Base-by-base conservation (phyloP, 2,888 invertebrate species). In the Aspidiotus rigidus region DNA sequence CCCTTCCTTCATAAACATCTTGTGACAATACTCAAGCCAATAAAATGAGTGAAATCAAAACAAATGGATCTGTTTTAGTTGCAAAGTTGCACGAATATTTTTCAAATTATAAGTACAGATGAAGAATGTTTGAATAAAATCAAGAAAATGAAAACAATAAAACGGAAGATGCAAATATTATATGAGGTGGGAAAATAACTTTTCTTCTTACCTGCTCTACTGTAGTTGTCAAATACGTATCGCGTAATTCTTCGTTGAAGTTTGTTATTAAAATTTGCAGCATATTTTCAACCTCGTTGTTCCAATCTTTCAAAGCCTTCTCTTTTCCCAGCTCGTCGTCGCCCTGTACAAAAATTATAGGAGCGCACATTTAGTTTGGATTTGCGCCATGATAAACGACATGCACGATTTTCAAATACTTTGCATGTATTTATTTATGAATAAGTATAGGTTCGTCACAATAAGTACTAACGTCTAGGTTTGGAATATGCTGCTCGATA, bases 151-250 rank as follows among this genome's bases (percentile, higher is more conserved):
- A n/a, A n/a, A n/a, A n/a, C n/a, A n/a, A n/a, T n/a, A n/a, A n/a
- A n/a, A n/a, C n/a, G n/a, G n/a, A n/a, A n/a, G n/a, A n/a, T n/a
- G n/a, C n/a, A n/a, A n/a, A n/a, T n/a, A n/a, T n/a, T n/a, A n/a
- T n/a, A n/a, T n/a, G n/a, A n/a, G n/a, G n/a, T n/a, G n/a, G n/a
- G n/a, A n/a, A n/a, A n/a, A n/a, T n/a, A 44, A 44, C 9, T 44
- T 49, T n/a, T 49, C n/a, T n/a, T 13, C 6, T 49, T 60, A 85
- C 86, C 83, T 89, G 89, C 78, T 90, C 90, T 7, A 89, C 85
- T 0, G 89, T 88, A 7, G 89, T 89, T 7, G 89, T 88, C 72
- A 90, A 82, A 78, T 90, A 90, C 0, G 88, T 88, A 75, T 90
- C 89, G 74, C 88, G 83, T 28, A 89, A 83, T 76, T 89, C 89